A percentile compares a stretch with the other conserved stretches of the same genome.
Conservation (phyloP, 2,113 vertebrate species). For the Corythornis cristatus region DNA sequence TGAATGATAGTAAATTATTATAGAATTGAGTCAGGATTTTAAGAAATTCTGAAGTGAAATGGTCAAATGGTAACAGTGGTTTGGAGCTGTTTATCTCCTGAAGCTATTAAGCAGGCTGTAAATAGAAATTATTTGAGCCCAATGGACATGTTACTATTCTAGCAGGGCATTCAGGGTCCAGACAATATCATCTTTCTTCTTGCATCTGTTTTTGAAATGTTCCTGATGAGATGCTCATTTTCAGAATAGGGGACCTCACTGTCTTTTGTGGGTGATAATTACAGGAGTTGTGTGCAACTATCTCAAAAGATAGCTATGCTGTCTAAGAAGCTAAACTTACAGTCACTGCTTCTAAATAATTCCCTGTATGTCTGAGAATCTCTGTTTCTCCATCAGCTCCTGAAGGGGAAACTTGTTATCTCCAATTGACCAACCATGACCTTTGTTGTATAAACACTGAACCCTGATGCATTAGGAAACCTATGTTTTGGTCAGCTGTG, state of each 20-base stretch:
- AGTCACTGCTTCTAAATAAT: not conserved
- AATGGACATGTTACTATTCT: not conserved
- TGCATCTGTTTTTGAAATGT: not conserved
- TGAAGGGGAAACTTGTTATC: not conserved
- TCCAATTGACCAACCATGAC: not conserved
- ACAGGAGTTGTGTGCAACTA: rapidly evolving
- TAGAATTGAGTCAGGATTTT: not conserved
- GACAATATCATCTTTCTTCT: not conserved
- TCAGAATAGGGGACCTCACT: not conserved
- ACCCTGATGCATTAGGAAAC: conserved; percentile 12
- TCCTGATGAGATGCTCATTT: not conserved
- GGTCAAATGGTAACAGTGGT: not conserved
- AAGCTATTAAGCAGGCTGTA: not conserved
- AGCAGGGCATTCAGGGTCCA: not conserved
- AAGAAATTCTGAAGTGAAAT: not conserved
- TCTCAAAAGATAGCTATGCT: not conserved
- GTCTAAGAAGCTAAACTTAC: not conserved
- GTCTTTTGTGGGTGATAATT: not conserved
- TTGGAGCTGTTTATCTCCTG: not conserved
- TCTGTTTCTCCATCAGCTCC: not conserved
- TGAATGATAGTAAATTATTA: not conserved
- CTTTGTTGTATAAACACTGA: conserved; percentile 1
- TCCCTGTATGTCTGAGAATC: not conserved
- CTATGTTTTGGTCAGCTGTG: conserved; percentile 11
- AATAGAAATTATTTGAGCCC: not conserved